Evolutionary conservation across 2,888 invertebrate genomes (phyloP).

Genomic region (Leucophenga maculata): DNA sequence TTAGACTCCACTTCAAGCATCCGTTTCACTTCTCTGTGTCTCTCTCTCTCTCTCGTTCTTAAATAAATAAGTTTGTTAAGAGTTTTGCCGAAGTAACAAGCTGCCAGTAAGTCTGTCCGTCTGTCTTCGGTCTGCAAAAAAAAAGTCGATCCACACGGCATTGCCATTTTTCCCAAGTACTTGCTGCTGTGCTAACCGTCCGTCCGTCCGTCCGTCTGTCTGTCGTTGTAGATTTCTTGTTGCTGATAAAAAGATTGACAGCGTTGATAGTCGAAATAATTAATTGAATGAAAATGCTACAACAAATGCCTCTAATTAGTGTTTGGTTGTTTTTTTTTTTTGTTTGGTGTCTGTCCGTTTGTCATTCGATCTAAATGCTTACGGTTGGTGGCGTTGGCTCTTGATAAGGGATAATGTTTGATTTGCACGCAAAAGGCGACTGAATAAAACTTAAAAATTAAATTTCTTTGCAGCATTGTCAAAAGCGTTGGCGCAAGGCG

Average conservation of each 20-base stretch:
- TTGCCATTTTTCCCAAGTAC: not conserved
- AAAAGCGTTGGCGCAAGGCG: not conserved
- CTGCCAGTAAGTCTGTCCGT: slow-evolving; percentile 13
- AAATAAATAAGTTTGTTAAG: slow-evolving; percentile 48
- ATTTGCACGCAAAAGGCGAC: slow-evolving; percentile 16
- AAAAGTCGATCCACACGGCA: no score
- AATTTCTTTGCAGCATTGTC: not conserved
- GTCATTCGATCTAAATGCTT: not conserved
- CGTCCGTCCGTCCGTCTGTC: not conserved
- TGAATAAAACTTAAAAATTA: slow-evolving; percentile 1
- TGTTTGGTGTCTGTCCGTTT: not conserved
- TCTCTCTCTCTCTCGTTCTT: not conserved
- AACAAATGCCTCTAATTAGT: slow-evolving; percentile 67
- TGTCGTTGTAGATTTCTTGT: slow-evolving; percentile 54
- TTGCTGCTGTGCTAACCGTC: not conserved
- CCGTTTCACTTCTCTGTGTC: no score
- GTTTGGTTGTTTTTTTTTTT: slow-evolving; percentile 49
- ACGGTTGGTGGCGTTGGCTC: no score
- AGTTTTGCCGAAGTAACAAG: not conserved
- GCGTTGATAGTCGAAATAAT: slow-evolving; percentile 67
- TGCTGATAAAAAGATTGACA: slow-evolving; percentile 60
- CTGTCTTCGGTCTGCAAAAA: slow-evolving; percentile 2
- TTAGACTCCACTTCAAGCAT: no score
- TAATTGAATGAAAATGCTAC: slow-evolving; percentile 65
- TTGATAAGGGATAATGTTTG: slow-evolving; percentile 17